phyloP scores from a whole-genome alignment of 35 echinoderm and acorn worm genomes.

The Chiridota heheva region DNA sequence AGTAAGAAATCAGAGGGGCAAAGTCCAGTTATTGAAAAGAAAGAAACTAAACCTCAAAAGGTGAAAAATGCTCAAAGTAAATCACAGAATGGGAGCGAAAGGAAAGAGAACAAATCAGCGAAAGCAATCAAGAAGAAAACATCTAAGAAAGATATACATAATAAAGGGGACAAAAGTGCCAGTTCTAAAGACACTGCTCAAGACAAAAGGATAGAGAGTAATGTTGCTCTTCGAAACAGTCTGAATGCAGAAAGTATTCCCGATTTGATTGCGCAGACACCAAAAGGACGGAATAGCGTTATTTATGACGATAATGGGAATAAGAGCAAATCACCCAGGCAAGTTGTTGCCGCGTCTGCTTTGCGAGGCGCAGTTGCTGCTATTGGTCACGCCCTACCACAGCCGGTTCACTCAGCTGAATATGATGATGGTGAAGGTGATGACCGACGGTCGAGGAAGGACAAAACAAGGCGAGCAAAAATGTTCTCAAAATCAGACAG shows the following conservation, averaged over 20 bases:
- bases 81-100: slow-evolving; percentile 30
- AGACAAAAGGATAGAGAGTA: no score
- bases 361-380: slow-evolving; percentile 74
- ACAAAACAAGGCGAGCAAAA: slow-evolving; percentile 64
- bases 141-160: slow-evolving; percentile 31
- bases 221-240: no score
- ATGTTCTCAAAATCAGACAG: slow-evolving; percentile 67
- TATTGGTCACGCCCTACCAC: slow-evolving; percentile 70
- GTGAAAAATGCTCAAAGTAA: background rate
- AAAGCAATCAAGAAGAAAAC: slow-evolving; percentile 30
- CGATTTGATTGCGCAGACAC: slow-evolving; percentile 71
- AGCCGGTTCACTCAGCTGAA: slow-evolving; percentile 45
- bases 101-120: slow-evolving; percentile 20
- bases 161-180: slow-evolving; percentile 29
- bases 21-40: no score
- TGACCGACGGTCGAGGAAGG: slow-evolving; percentile 73
- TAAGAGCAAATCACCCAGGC: slow-evolving; percentile 34
- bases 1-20: slow-evolving; percentile 36
- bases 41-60: background rate
- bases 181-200: no score
- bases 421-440: slow-evolving; percentile 57
- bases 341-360: slow-evolving; percentile 69
- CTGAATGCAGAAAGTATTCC: slow-evolving; percentile 60
- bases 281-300: slow-evolving; percentile 32
- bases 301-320: slow-evolving; percentile 38